These are phyloP conservation scores for Hypanus sabinus DNA, from an alignment of 2,113 vertebrate genomes.

Conservation along the genomic window DNA sequence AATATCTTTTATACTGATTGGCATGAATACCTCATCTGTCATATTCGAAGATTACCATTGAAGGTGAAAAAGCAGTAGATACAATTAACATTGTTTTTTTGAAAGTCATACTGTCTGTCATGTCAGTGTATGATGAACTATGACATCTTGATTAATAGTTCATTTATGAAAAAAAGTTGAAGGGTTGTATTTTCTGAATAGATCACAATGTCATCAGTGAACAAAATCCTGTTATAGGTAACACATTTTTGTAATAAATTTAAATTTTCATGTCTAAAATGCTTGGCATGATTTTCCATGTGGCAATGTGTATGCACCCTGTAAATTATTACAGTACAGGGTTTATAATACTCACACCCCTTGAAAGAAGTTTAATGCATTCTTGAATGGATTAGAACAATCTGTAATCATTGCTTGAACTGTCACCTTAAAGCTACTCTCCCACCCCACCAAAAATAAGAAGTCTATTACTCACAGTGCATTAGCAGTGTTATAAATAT, in stretches of 20 bases:
- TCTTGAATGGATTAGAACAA: not conserved
- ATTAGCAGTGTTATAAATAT: not conserved
- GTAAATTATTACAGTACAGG: not conserved
- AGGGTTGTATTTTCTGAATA: not conserved
- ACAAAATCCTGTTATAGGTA: not conserved
- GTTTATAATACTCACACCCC: not conserved
- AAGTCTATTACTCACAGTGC: not conserved
- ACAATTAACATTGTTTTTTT: conserved; percentile 23
- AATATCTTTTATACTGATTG: not conserved
- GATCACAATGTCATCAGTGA: not conserved
- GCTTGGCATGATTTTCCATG: not conserved
- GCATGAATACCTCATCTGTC: conserved; percentile 26
- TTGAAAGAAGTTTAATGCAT: not conserved
- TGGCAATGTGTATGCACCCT: not conserved
- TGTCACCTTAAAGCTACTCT: not conserved
- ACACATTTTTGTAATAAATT: not conserved
- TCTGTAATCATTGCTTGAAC: not conserved
- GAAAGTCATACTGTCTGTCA: not conserved
- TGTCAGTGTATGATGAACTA: not conserved
- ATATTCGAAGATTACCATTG: conserved; percentile 27
- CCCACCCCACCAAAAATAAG: not conserved
- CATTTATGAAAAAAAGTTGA: not conserved
- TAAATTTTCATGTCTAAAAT: not conserved
- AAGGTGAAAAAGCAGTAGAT: not conserved
- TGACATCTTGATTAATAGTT: conserved; percentile 28